Conservation (phyloP, 2,888 invertebrate species). For the Brachyopa scutellaris region DNA sequence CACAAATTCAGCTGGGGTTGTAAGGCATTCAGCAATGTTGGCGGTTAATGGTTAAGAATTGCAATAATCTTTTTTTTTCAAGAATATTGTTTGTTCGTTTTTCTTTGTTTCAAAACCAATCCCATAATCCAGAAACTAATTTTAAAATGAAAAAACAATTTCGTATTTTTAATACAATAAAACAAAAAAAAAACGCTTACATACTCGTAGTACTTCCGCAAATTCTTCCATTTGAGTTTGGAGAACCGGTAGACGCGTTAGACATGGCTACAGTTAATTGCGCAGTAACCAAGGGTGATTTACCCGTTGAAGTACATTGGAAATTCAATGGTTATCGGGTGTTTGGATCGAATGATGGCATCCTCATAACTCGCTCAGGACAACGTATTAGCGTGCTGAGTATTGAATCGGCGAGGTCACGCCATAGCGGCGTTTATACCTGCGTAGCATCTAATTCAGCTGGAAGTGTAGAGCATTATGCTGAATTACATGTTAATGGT, state of each 20-base stretch:
- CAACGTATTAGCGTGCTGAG: conserved; percentile 83
- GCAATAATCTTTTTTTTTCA: background rate
- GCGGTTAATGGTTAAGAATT: conserved; percentile 86
- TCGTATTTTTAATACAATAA: no score
- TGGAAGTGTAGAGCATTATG: conserved; percentile 81
- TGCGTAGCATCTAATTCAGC: conserved; percentile 85
- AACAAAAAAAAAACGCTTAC: no score
- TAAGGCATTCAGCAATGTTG: conserved; percentile 87
- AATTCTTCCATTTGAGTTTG: conserved; percentile 84
- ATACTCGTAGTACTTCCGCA: conserved; percentile 83
- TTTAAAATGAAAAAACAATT: background rate
- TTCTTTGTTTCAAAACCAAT: conserved; percentile 45
- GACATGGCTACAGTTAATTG: conserved; percentile 84
- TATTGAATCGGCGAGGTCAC: conserved; percentile 84
- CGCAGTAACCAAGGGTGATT: conserved; percentile 84
- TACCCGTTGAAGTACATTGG: conserved; percentile 86
- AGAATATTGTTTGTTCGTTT: conserved; percentile 34
- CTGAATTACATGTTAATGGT: conserved; percentile 78
- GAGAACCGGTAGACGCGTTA: conserved; percentile 83
- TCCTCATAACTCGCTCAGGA: conserved; percentile 76
- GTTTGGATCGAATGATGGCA: conserved; percentile 76
- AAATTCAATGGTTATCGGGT: conserved; percentile 81
- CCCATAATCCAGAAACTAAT: background rate
- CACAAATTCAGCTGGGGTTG: conserved; percentile 88
- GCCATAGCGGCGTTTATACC: conserved; percentile 85